Conservation (phyloP, 1,140 invertebrate species). For the Macrobrachium nipponense region DNA sequence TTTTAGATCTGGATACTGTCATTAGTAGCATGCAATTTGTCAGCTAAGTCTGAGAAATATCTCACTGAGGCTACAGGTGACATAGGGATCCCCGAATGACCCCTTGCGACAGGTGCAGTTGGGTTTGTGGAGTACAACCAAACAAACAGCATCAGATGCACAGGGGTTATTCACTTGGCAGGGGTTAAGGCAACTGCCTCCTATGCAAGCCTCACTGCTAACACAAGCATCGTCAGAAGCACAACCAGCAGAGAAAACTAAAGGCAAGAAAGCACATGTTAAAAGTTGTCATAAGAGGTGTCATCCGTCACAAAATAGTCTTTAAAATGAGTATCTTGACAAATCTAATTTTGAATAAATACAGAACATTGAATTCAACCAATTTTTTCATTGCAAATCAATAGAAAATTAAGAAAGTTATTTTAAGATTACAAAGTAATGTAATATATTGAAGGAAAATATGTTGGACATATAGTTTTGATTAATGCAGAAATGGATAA, state of each 20-base stretch:
- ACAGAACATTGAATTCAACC: too few species aligned
- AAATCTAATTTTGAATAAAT: too few species aligned
- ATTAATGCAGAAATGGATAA: too few species aligned
- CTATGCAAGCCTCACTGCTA: constrained; percentile 79
- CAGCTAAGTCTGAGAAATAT: neutral
- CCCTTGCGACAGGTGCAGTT: constrained; percentile 66
- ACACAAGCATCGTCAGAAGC: constrained; percentile 83
- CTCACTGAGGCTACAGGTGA: constrained; percentile 19
- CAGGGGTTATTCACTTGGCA: constrained; percentile 76
- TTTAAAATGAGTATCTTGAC: too few species aligned
- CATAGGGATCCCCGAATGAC: constrained; percentile 66
- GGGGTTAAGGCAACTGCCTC: constrained; percentile 77
- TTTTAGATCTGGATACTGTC: too few species aligned
- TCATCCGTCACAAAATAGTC: too few species aligned
- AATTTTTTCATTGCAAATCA: too few species aligned
- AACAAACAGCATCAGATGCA: constrained; percentile 66
- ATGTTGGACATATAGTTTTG: too few species aligned
- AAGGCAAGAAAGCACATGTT: neutral
- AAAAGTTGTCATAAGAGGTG: neutral
- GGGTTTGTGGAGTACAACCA: constrained; percentile 64
- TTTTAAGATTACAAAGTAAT: too few species aligned
- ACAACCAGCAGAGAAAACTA: constrained; percentile 71
- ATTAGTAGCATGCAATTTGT: too few species aligned
- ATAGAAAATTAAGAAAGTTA: too few species aligned
- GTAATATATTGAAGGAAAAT: too few species aligned